A percentile compares a stretch with the other conserved stretches of the same genome.
Conservation (phyloP, 1,140 invertebrate genomes). For the Wasmannia auropunctata region DNA sequence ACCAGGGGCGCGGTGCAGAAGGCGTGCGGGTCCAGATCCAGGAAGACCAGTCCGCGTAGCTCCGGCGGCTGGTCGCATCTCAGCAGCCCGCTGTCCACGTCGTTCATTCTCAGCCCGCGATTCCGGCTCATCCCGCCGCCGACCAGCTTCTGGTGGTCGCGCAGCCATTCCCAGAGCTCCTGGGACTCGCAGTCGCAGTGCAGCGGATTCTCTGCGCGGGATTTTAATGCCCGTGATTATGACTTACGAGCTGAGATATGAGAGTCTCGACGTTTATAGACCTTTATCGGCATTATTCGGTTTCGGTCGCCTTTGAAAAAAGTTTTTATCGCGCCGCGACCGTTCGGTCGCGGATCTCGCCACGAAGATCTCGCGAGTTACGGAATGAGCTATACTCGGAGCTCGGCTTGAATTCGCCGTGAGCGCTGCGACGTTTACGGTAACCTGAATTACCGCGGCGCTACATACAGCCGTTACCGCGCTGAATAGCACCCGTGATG, state of each 20-base stretch:
- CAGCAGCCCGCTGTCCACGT: slow-evolving; percentile 84
- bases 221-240: slow-evolving; percentile 35
- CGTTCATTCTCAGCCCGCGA: slow-evolving; percentile 76
- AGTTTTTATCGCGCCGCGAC: not conserved
- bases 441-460: slow-evolving; percentile 13
- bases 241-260: no score
- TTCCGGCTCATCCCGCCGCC: slow-evolving; percentile 84
- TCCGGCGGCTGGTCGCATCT: slow-evolving; percentile 92
- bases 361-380: not conserved
- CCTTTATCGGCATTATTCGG: not conserved
- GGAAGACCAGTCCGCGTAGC: slow-evolving; percentile 90
- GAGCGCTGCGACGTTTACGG: slow-evolving; percentile 9
- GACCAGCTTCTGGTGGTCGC: slow-evolving; percentile 92
- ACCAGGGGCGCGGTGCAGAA: slow-evolving; percentile 94
- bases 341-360: not conserved
- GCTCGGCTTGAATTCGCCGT: not conserved
- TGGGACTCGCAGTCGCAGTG: slow-evolving; percentile 95
- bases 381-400: not conserved
- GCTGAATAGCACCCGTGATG: slow-evolving; percentile 5
- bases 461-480: not conserved
- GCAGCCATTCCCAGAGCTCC: slow-evolving; percentile 95
- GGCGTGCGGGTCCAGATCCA: slow-evolving; percentile 91
- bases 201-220: slow-evolving; percentile 92
- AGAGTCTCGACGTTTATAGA: not conserved
- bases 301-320: not conserved